These are phyloP conservation scores for Alcis repandata DNA, from an alignment of 2,888 invertebrate species.

Conservation along the genomic window DNA sequence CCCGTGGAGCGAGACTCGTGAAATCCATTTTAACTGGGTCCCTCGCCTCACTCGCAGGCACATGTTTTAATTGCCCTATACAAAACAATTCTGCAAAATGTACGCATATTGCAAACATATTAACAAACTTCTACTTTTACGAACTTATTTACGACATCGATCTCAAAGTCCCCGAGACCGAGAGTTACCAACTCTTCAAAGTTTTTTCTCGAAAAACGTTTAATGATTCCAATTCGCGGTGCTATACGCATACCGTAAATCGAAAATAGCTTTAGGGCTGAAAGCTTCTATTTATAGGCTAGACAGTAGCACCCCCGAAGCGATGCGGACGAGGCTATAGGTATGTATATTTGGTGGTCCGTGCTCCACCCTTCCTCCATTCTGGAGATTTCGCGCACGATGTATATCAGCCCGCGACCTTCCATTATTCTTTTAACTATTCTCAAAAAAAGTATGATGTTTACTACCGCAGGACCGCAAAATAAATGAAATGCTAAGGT, in stretches of 20 bases:
- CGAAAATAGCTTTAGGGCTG: slow-evolving; percentile 60
- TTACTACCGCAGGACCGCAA: background rate
- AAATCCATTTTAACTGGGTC: slow-evolving; percentile 60
- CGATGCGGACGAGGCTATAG: slow-evolving; percentile 45
- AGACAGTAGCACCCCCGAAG: slow-evolving; percentile 51
- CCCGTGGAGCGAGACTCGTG: slow-evolving; percentile 41
- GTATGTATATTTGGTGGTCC: slow-evolving; percentile 32
- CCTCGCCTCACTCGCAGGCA: slow-evolving; percentile 47
- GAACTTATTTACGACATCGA: slow-evolving; percentile 20
- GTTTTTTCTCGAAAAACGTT: slow-evolving; percentile 31
- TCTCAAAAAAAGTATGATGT: background rate
- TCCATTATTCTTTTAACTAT: slow-evolving; percentile 42
- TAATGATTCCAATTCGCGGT: slow-evolving; percentile 47
- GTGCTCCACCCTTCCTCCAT: slow-evolving; percentile 39
- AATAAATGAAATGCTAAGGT: too few species aligned
- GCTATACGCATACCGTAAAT: slow-evolving; percentile 57
- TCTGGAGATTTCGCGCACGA: slow-evolving; percentile 44
- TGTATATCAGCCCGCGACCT: slow-evolving; percentile 44
- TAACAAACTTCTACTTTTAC: slow-evolving; percentile 44
- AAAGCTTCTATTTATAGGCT: slow-evolving; percentile 67
- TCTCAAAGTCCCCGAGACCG: slow-evolving; percentile 5
- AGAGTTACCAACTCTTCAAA: background rate
- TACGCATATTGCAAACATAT: slow-evolving; percentile 48
- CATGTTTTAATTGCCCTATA: slow-evolving; percentile 58
- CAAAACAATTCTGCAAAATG: slow-evolving; percentile 48